These are phyloP conservation scores for Agrotis puta DNA, from an alignment of 2,888 invertebrate species.

Conservation along the genomic window DNA sequence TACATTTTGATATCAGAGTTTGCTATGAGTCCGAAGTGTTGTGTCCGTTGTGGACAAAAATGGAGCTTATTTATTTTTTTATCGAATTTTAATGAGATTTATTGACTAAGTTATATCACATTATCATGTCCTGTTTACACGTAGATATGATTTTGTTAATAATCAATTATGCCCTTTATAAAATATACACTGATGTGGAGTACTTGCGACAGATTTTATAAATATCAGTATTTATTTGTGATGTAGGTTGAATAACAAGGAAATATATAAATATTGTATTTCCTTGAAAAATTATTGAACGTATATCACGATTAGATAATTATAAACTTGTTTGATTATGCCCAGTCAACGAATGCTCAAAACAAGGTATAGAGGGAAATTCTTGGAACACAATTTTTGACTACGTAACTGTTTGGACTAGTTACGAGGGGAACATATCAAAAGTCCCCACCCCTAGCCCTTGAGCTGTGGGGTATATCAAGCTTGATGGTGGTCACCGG, in stretches of 20 bases:
- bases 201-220: not conserved
- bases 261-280: constrained; percentile 1
- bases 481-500: too few species aligned
- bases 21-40: constrained; percentile 33
- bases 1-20: constrained; percentile 22
- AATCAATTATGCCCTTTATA: not conserved
- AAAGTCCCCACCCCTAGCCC: too few species aligned
- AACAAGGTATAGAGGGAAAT: too few species aligned
- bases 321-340: constrained; percentile 24
- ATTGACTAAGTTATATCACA: constrained; percentile 47
- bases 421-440: too few species aligned
- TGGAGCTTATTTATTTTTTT: constrained; percentile 60
- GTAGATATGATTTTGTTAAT: constrained; percentile 33
- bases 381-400: too few species aligned
- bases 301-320: constrained; percentile 17
- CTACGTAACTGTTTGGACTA: too few species aligned
- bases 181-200: constrained; percentile 1
- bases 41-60: constrained; percentile 44
- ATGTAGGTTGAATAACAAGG: constrained; percentile 6
- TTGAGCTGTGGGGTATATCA: too few species aligned
- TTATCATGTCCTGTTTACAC: constrained; percentile 23
- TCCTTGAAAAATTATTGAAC: constrained; percentile 6
- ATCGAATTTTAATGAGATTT: constrained; percentile 53
- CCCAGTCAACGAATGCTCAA: too few species aligned
- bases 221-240: constrained; percentile 26